phyloP scores from a whole-genome alignment of 1,140 invertebrate species.

The Heliconius hewitsoni region DNA sequence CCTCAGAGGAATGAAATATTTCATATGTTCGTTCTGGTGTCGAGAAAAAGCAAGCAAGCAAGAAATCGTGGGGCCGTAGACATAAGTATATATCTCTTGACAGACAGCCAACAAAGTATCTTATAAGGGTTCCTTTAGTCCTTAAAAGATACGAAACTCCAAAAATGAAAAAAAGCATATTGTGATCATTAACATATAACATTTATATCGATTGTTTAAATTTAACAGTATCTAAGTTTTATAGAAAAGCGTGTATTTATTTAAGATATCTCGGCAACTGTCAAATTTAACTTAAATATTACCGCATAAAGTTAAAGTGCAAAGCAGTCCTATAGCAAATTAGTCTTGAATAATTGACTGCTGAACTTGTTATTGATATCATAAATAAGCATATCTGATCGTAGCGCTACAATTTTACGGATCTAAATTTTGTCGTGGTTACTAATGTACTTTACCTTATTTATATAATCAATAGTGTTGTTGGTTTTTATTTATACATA shows the following conservation, averaged over 20 bases:
- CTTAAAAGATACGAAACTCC: too few relatives aligned
- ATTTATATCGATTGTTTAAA: background rate
- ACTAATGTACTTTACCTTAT: background rate
- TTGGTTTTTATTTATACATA: background rate
- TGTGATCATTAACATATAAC: too few relatives aligned
- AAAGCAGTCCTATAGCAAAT: background rate
- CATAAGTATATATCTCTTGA: too few relatives aligned
- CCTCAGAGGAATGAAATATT: too few relatives aligned
- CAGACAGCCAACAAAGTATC: too few relatives aligned
- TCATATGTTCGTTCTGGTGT: too few relatives aligned
- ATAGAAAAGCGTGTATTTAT: background rate
- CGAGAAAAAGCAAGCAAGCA: too few relatives aligned
- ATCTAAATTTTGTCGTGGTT: background rate
- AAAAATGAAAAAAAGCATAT: too few relatives aligned
- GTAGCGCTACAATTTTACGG: constrained; percentile 9
- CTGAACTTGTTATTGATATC: background rate
- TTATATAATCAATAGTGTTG: background rate
- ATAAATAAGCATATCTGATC: background rate
- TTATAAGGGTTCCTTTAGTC: too few relatives aligned
- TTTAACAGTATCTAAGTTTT: background rate
- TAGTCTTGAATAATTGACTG: background rate
- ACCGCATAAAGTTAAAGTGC: background rate
- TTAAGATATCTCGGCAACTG: background rate
- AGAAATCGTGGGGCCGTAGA: too few relatives aligned
- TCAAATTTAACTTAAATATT: background rate